Evolutionary conservation across 2,797 vertebrate genomes (phyloP).

Genomic region (Pampus argenteus): DNA sequence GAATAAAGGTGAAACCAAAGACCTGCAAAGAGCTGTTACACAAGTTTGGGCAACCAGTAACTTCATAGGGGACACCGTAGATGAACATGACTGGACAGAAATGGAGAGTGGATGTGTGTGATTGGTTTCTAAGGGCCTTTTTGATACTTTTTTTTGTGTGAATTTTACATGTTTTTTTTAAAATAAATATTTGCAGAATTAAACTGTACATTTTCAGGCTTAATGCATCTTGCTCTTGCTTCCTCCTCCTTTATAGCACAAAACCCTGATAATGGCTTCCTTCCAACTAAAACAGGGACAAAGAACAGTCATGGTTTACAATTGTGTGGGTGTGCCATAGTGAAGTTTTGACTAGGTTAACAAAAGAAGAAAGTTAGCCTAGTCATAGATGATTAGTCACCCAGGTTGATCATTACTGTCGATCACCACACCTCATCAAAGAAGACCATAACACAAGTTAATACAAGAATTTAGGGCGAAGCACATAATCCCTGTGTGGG

Average conservation of each 20-base stretch:
- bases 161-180: too few relatives aligned
- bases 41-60: conserved; percentile 42
- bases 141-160: too few relatives aligned
- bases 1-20: conserved; percentile 70
- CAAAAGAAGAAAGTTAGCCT: too few relatives aligned
- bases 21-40: conserved; percentile 44
- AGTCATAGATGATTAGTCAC: conserved; percentile 59
- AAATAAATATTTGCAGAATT: not conserved
- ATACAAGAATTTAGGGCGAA: conserved; percentile 52
- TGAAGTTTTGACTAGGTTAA: conserved; percentile 46
- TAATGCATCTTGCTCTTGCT: conserved; percentile 2
- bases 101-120: conserved; percentile 28
- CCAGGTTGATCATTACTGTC: conserved; percentile 64
- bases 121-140: conserved; percentile 20
- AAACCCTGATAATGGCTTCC: not conserved
- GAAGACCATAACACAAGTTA: conserved; percentile 54
- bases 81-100: conserved; percentile 59
- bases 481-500: conserved; percentile 12
- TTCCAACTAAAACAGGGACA: conserved; percentile 2
- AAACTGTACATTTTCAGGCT: not conserved
- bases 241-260: not conserved
- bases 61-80: conserved; percentile 29
- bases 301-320: not conserved
- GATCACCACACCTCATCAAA: conserved; percentile 53
- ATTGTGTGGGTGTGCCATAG: conserved; percentile 46